Evolutionary conservation across 2,113 vertebrate species (phyloP).

Genomic region (Nothocercus nigrocapillus): DNA sequence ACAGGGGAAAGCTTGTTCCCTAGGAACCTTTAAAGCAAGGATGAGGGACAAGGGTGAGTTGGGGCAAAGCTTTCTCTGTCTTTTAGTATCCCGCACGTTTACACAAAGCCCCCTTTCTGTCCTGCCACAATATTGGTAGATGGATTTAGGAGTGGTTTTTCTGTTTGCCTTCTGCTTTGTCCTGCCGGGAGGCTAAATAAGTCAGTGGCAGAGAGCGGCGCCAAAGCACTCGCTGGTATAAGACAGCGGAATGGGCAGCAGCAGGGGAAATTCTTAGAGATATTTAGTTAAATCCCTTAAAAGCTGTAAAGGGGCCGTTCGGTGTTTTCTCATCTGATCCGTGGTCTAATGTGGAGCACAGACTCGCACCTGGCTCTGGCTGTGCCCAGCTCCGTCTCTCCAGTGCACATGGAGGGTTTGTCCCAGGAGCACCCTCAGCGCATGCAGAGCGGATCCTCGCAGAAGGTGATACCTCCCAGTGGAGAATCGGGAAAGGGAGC

Average conservation of each 20-base stretch:
- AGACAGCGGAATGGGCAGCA: background rate
- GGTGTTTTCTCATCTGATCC: background rate
- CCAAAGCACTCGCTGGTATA: background rate
- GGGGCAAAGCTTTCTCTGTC: background rate
- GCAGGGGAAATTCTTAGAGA: background rate
- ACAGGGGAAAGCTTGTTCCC: constrained; percentile 14
- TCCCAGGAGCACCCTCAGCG: background rate
- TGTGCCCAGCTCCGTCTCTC: background rate
- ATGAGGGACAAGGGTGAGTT: background rate
- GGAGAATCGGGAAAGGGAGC: background rate
- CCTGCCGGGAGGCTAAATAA: background rate
- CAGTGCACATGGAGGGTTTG: background rate
- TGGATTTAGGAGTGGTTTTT: background rate
- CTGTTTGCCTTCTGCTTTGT: background rate
- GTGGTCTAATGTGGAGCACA: accelerated
- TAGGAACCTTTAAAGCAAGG: background rate
- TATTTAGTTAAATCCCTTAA: background rate
- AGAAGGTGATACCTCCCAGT: background rate
- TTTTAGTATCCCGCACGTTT: background rate
- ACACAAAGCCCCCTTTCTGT: background rate
- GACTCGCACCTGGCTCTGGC: background rate
- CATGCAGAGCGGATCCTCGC: accelerated
- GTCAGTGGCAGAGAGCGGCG: background rate
- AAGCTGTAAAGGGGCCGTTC: background rate
- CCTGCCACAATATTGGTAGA: background rate